Conservation (phyloP, 2,888 invertebrate genomes). For the Scaptomyza reducta region DNA sequence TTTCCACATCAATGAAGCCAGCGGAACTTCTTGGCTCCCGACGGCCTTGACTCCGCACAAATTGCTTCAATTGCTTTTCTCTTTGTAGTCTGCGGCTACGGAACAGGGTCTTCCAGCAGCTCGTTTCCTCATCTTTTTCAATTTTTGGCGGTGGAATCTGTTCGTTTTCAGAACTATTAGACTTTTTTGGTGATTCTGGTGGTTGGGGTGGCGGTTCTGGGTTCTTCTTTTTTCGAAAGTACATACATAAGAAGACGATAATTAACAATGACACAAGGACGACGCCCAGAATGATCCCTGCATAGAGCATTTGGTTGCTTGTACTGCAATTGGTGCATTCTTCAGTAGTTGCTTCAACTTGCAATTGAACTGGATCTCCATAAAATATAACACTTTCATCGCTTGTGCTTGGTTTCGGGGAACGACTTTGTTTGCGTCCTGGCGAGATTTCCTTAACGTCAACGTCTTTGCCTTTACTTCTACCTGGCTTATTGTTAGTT, state of each 20-base stretch:
- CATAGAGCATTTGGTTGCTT: conserved; percentile 41
- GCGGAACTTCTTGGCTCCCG: neutral
- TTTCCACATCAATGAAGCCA: conserved; percentile 21
- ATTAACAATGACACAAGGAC: conserved; percentile 52
- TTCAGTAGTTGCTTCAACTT: conserved; percentile 12
- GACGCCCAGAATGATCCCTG: conserved; percentile 36
- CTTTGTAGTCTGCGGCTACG: conserved; percentile 12
- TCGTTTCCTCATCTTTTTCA: neutral
- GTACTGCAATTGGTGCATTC: conserved; percentile 51
- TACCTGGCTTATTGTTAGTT: neutral
- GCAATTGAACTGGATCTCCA: neutral
- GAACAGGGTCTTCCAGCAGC: conserved; percentile 33
- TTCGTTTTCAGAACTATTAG: neutral
- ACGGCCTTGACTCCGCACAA: neutral
- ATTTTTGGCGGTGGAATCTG: neutral
- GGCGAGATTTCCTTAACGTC: neutral
- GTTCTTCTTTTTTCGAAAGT: conserved; percentile 1
- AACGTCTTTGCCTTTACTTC: neutral
- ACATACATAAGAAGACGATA: conserved; percentile 55
- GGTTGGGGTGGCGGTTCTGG: neutral
- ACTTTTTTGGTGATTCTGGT: neutral
- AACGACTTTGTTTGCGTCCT: conserved; percentile 33
- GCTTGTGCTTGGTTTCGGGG: conserved; percentile 1
- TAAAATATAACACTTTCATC: neutral
- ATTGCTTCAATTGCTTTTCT: neutral